These are phyloP conservation scores for Cottus gobio DNA, from an alignment of 2,113 vertebrate genomes.

Conservation along the genomic window DNA sequence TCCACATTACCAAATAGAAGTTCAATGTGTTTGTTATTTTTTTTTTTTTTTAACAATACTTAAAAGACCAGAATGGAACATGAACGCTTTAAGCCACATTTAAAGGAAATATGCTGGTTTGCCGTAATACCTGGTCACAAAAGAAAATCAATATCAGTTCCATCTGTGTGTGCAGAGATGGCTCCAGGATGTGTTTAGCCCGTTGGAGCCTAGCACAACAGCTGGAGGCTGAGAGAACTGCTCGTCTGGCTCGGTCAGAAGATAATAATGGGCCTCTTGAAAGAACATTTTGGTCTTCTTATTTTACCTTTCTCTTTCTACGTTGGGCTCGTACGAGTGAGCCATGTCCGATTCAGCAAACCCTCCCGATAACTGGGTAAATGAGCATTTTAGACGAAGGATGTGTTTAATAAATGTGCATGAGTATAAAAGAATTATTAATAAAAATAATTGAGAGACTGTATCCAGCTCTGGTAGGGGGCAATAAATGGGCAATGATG, in stretches of 20 bases:
- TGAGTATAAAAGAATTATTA: not conserved
- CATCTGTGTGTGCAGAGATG: conserved; percentile 23
- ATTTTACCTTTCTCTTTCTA: not conserved
- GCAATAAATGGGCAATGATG: too few relatives aligned
- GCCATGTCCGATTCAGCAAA: not conserved
- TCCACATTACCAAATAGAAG: conserved; percentile 30
- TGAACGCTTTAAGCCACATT: not conserved
- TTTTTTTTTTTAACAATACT: not conserved
- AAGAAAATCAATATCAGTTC: conserved; percentile 58
- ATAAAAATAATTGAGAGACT: too few relatives aligned
- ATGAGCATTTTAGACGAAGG: too few relatives aligned
- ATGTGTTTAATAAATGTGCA: too few relatives aligned
- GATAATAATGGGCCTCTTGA: not conserved
- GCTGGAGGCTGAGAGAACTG: not conserved
- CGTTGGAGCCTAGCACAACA: conserved; percentile 8
- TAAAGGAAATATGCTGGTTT: conserved; percentile 37
- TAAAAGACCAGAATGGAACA: conserved; percentile 8
- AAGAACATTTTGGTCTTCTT: not conserved
- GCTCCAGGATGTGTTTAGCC: conserved; percentile 40
- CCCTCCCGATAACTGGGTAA: not conserved
- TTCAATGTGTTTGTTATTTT: not conserved
- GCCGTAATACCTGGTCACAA: conserved; percentile 29
- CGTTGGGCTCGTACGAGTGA: not conserved
- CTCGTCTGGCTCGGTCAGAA: not conserved
- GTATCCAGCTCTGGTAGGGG: too few relatives aligned